These are phyloP conservation scores for Sibirionetta formosa DNA, from an alignment of 2,797 vertebrate genomes.

Conservation along the genomic window DNA sequence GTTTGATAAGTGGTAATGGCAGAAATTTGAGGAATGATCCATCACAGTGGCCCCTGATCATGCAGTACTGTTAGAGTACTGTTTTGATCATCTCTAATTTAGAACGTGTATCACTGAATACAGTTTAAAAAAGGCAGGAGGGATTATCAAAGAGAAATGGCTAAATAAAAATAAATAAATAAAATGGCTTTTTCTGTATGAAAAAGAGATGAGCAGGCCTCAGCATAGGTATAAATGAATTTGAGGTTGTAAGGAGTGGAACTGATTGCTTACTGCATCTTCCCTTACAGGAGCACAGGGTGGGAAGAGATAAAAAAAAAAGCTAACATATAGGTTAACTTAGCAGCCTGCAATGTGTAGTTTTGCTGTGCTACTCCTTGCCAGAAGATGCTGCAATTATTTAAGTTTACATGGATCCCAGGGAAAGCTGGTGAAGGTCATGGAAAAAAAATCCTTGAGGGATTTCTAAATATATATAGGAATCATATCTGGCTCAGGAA, in stretches of 20 bases:
- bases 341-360: neutral
- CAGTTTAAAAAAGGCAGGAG: neutral
- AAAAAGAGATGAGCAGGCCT: neutral
- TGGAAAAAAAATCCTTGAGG: neutral
- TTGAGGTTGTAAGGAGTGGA: rapidly evolving
- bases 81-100: neutral
- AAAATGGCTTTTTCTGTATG: neutral
- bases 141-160: neutral
- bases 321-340: neutral
- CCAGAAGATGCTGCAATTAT: neutral
- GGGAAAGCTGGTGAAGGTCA: neutral
- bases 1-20: neutral
- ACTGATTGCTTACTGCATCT: neutral
- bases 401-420: neutral
- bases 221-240: neutral
- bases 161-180: neutral
- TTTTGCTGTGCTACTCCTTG: neutral
- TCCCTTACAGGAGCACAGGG: neutral
- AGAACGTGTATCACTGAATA: neutral
- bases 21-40: neutral
- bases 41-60: neutral
- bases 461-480: neutral
- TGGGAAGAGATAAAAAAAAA: neutral
- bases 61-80: neutral
- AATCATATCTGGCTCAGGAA: neutral